Percentiles rank a stretch among this genome's conserved stretches.
Conservation (phyloP, 2,888 invertebrate species). For the Helleia helle region DNA sequence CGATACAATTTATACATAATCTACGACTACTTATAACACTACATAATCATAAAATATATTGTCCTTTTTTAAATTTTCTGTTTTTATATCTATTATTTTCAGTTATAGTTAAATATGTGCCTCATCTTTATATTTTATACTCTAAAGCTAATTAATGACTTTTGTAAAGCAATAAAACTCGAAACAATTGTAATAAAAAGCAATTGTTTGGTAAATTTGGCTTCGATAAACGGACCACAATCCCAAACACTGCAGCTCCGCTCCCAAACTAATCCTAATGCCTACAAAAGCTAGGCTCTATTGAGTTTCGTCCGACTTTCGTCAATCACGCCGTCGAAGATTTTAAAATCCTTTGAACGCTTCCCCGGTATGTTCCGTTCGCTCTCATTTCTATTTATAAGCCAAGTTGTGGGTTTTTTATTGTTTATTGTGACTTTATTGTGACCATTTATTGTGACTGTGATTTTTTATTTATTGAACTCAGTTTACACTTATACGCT, state of each 20-base stretch:
- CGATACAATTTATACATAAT: too few relatives aligned
- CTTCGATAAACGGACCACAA: slow-evolving; percentile 1
- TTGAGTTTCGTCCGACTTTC: slow-evolving; percentile 20
- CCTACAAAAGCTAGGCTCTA: slow-evolving; percentile 18
- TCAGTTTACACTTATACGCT: too few relatives aligned
- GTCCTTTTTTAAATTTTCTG: too few relatives aligned
- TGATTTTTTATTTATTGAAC: too few relatives aligned
- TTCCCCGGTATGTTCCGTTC: slow-evolving; percentile 5
- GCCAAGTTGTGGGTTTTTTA: slow-evolving; percentile 2
- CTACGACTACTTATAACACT: too few relatives aligned
- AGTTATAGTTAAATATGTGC: too few relatives aligned
- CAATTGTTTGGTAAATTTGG: not conserved
- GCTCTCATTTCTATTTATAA: slow-evolving; percentile 12
- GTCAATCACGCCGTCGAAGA: slow-evolving; percentile 10
- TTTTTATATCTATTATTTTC: too few relatives aligned
- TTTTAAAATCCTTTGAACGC: slow-evolving; percentile 11
- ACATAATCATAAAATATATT: too few relatives aligned
- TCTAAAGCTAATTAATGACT: too few relatives aligned
- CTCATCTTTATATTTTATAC: too few relatives aligned
- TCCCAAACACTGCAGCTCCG: not conserved
- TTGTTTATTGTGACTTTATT: not conserved
- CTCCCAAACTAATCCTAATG: slow-evolving; percentile 5
- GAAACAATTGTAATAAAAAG: not conserved
- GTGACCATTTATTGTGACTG: too few relatives aligned
- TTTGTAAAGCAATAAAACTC: not conserved